Conservation (phyloP, 2,797 vertebrate species). For the Platalea minor region DNA sequence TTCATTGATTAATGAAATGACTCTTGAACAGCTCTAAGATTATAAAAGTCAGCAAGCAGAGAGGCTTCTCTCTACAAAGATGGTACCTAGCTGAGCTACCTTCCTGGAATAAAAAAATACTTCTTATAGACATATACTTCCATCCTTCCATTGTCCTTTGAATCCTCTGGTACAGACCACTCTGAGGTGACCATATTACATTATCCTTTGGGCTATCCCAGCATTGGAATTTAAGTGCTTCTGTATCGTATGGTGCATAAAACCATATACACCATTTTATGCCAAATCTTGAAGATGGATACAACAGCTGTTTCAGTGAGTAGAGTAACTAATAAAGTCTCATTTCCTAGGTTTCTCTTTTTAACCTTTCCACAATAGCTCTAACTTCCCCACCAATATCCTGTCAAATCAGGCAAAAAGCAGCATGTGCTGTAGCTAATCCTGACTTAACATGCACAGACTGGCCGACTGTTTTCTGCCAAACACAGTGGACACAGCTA, state of each 20-base stretch:
- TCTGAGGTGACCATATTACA: neutral
- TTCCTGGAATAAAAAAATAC: neutral
- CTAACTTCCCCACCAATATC: neutral
- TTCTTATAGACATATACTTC: neutral
- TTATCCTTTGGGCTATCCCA: neutral
- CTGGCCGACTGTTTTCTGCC: neutral
- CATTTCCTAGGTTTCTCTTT: constrained; percentile 44
- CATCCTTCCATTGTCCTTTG: neutral
- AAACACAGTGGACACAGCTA: neutral
- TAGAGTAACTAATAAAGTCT: neutral
- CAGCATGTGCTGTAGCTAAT: neutral
- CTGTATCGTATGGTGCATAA: neutral
- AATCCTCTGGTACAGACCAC: neutral
- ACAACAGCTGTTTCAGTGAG: constrained; percentile 14
- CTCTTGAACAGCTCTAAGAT: neutral
- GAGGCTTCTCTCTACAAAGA: neutral
- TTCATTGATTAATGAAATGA: neutral
- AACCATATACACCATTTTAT: neutral
- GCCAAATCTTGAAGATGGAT: neutral
- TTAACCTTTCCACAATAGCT: constrained; percentile 1
- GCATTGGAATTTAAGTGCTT: neutral
- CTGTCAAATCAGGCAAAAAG: neutral
- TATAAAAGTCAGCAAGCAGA: neutral
- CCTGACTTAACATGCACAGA: neutral
- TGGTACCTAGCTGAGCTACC: neutral